Conservation (phyloP, 2,888 invertebrate species). For the Acanthoscelides obtectus region DNA sequence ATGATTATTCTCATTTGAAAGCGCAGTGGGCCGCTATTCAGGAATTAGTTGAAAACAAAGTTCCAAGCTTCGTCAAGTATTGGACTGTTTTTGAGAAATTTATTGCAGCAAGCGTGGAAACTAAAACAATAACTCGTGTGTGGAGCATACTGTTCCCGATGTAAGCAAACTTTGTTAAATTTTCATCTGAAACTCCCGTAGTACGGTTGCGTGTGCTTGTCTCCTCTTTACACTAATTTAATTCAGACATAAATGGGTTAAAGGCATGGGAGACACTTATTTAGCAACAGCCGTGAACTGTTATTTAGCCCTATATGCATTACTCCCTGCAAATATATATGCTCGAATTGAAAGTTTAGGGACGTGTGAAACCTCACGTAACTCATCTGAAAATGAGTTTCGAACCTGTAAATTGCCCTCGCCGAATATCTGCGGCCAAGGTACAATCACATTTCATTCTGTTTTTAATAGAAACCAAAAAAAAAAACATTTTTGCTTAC, state of each 20-base stretch:
- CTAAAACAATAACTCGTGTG: background rate
- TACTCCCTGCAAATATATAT: too few species aligned
- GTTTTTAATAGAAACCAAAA: too few species aligned
- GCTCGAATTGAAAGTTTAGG: too few species aligned
- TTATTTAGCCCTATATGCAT: background rate
- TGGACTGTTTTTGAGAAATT: background rate
- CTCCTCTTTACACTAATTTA: constrained; percentile 15
- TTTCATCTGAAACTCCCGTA: background rate
- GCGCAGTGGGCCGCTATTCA: background rate
- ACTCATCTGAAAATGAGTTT: too few species aligned
- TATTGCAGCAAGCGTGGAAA: background rate
- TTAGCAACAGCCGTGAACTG: background rate
- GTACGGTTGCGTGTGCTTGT: constrained; percentile 7
- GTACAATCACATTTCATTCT: too few species aligned
- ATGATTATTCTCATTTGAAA: background rate
- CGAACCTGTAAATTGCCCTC: too few species aligned
- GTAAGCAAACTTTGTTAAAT: background rate
- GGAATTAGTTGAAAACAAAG: background rate
- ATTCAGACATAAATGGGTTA: constrained; percentile 11
- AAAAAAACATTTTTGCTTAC: too few species aligned
- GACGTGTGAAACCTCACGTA: too few species aligned
- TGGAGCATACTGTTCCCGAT: background rate
- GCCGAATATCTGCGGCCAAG: too few species aligned
- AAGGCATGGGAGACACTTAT: constrained; percentile 9
- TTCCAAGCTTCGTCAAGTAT: background rate